These are phyloP conservation scores for Corvus moneduloides DNA, from an alignment of 2,113 vertebrate genomes.

Conservation along the genomic window DNA sequence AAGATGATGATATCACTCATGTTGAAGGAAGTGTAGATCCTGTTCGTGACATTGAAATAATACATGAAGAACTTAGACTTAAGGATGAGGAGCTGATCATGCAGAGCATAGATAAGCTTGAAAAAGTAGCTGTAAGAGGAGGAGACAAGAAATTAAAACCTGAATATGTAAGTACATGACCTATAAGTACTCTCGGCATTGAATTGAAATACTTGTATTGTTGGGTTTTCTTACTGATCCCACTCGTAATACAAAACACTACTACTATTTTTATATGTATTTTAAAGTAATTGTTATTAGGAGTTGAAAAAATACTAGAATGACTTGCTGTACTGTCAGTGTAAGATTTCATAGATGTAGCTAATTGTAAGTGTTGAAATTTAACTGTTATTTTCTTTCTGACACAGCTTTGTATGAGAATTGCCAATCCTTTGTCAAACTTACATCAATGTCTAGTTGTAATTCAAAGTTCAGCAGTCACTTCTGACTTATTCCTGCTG, in stretches of 20 bases:
- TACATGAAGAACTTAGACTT: constrained; percentile 93
- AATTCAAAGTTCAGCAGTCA: background rate
- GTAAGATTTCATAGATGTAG: constrained; percentile 63
- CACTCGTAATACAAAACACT: constrained; percentile 1
- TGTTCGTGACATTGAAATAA: constrained; percentile 90
- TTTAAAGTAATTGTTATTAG: constrained; percentile 78
- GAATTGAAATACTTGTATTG: background rate
- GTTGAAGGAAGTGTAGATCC: constrained; percentile 96
- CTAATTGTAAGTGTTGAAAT: constrained; percentile 62
- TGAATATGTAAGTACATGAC: constrained; percentile 87
- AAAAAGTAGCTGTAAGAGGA: constrained; percentile 91
- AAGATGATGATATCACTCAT: constrained; percentile 97
- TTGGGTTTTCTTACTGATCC: background rate
- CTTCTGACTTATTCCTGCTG: background rate
- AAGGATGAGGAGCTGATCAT: constrained; percentile 91
- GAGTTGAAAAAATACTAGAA: constrained; percentile 80
- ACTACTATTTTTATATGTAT: constrained; percentile 63
- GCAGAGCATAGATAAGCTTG: constrained; percentile 92
- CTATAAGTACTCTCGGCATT: background rate
- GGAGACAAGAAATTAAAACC: constrained; percentile 92
- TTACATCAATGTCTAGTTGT: background rate
- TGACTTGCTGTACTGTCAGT: constrained; percentile 77
- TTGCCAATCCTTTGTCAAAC: background rate
- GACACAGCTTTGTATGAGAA: background rate
- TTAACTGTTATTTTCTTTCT: background rate